Conservation (phyloP, 2,888 invertebrate species). For the Melanotus villosus region DNA sequence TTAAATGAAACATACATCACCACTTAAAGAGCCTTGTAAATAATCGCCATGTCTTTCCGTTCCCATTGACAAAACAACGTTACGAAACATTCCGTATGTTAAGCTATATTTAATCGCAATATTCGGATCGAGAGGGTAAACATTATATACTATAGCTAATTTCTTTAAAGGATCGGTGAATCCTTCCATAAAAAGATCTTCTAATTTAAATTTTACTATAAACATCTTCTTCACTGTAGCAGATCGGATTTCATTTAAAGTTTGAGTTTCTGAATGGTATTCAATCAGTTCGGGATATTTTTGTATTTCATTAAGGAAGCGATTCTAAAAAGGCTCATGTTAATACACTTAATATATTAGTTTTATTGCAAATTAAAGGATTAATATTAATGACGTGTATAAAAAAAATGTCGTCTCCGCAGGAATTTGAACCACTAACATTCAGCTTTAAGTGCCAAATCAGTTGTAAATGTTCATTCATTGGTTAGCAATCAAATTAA, state of each 20-base stretch:
- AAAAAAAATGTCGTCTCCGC: not conserved
- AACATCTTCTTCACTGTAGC: not conserved
- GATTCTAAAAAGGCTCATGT: not conserved
- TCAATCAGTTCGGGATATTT: slow-evolving; percentile 6
- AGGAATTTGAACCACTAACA: too few relatives aligned
- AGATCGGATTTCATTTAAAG: not conserved
- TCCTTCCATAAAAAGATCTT: not conserved
- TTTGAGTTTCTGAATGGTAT: not conserved
- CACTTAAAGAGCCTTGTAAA: slow-evolving; percentile 66
- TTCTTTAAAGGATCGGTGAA: not conserved
- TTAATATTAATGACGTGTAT: not conserved
- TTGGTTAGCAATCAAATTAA: too few relatives aligned
- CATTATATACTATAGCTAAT: not conserved
- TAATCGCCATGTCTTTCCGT: slow-evolving; percentile 74
- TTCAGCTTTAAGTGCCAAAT: not conserved
- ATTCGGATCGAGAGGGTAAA: not conserved
- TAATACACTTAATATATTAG: too few relatives aligned
- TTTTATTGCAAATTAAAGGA: too few relatives aligned
- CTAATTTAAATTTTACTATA: not conserved
- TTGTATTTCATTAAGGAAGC: not conserved
- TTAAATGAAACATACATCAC: slow-evolving; percentile 55
- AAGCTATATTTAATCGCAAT: not conserved
- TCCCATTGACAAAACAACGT: slow-evolving; percentile 76
- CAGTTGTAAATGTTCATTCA: too few relatives aligned
- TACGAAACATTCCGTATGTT: slow-evolving; percentile 73